Percentiles rank a stretch among this genome's conserved stretches.
phyloP scores from a whole-genome alignment of 2,113 vertebrate genomes.

The Isichthys henryi region DNA sequence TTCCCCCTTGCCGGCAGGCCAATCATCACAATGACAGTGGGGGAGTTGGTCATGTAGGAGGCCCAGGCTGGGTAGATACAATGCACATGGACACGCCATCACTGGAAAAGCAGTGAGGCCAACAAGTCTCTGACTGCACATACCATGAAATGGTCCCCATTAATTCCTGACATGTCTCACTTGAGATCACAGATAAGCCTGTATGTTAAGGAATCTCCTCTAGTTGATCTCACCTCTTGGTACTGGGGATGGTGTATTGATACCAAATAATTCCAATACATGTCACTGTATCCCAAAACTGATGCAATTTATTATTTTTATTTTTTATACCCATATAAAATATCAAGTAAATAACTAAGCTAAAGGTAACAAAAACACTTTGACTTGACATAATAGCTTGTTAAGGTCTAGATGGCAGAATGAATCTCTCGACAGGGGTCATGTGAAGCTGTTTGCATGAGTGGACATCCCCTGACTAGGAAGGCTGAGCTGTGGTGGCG shows the following conservation, averaged over 20 bases:
- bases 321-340: neutral
- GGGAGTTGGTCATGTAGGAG: constrained; percentile 96
- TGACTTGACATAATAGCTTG: neutral
- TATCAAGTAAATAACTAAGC: neutral
- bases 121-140: neutral
- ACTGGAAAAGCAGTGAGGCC: neutral
- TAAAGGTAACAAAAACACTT: neutral
- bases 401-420: neutral
- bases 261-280: neutral
- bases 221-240: neutral
- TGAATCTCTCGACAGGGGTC: neutral
- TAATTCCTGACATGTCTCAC: neutral
- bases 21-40: constrained; percentile 94
- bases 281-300: neutral
- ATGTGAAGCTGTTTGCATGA: neutral
- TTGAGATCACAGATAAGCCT: neutral
- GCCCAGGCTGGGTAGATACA: constrained; percentile 73
- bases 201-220: neutral
- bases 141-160: neutral
- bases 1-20: constrained; percentile 84
- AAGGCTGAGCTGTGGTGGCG: neutral
- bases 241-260: neutral
- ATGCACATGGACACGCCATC: constrained; percentile 9
- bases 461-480: neutral
- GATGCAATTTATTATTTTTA: neutral